Conservation (phyloP, 1,140 invertebrate genomes). For the Berghia stephanieae region DNA sequence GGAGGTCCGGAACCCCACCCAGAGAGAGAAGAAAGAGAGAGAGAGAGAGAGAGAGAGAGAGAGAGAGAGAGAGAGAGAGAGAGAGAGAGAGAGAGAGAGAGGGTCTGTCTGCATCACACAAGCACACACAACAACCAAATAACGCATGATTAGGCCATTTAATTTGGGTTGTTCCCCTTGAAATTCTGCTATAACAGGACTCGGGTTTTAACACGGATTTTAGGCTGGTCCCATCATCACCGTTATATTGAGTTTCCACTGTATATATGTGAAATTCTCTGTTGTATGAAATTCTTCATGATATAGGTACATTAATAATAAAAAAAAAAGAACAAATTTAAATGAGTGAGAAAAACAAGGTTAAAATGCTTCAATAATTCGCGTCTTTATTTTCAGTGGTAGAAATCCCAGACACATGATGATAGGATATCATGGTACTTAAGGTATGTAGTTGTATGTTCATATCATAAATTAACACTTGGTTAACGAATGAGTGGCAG, state of each 20-base stretch:
- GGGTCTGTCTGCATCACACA: not conserved
- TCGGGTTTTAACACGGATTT: not conserved
- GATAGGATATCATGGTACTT: too few relatives aligned
- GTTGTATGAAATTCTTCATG: too few relatives aligned
- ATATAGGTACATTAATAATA: too few relatives aligned
- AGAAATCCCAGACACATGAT: too few relatives aligned
- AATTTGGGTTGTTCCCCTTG: not conserved
- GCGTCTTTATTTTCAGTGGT: too few relatives aligned
- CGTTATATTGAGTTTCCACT: not conserved
- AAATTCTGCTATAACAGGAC: not conserved
- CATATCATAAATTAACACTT: too few relatives aligned
- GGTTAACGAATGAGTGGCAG: too few relatives aligned
- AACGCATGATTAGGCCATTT: not conserved
- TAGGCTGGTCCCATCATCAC: not conserved
- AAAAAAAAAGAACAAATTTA: too few relatives aligned
- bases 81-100: not conserved
- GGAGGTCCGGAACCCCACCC: not conserved
- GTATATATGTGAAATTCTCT: too few relatives aligned
- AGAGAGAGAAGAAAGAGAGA: slow-evolving; percentile 15
- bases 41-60: slow-evolving; percentile 28
- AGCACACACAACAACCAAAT: not conserved
- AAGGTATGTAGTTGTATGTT: too few relatives aligned
- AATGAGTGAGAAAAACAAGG: too few relatives aligned
- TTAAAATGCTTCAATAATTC: too few relatives aligned
- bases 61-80: not conserved